These are phyloP conservation scores for Falco punctatus DNA, from an alignment of 2,113 vertebrate species.

Conservation along the genomic window DNA sequence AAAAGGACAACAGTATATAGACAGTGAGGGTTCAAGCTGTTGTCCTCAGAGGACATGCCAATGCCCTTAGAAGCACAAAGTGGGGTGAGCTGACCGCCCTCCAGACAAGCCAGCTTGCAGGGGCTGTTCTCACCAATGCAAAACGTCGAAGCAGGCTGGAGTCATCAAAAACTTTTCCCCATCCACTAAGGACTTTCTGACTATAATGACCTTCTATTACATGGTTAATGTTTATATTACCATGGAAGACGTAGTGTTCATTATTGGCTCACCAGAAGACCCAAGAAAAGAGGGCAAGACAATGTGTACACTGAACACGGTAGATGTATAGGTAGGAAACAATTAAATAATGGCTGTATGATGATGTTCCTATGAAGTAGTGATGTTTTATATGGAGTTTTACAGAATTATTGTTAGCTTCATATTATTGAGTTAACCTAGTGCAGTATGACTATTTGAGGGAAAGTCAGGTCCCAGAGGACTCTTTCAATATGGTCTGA, in stretches of 20 bases:
- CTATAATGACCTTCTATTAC: background rate
- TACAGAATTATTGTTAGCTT: slow-evolving; percentile 13
- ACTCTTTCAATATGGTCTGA: slow-evolving; percentile 24
- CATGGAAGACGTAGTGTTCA: background rate
- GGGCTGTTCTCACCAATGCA: background rate
- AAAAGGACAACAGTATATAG: background rate
- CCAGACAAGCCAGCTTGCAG: background rate
- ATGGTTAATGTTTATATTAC: background rate
- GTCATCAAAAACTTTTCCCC: background rate
- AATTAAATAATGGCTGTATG: background rate
- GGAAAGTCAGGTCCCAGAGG: slow-evolving; percentile 35
- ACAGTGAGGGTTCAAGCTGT: background rate
- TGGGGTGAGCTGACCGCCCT: background rate
- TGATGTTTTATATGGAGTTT: background rate
- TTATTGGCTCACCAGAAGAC: background rate
- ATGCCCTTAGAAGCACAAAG: background rate
- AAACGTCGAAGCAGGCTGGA: background rate
- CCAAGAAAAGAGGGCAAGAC: background rate
- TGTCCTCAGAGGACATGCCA: background rate
- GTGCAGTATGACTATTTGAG: background rate
- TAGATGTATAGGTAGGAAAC: background rate
- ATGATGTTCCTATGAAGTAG: background rate
- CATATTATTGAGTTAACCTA: slow-evolving; percentile 34
- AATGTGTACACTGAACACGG: background rate
- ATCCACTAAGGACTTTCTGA: background rate